Percentiles rank a stretch among this genome's conserved stretches.
Evolutionary conservation across 1,140 invertebrate species (phyloP).

Genomic region (Yoshiicerus persimilis): DNA sequence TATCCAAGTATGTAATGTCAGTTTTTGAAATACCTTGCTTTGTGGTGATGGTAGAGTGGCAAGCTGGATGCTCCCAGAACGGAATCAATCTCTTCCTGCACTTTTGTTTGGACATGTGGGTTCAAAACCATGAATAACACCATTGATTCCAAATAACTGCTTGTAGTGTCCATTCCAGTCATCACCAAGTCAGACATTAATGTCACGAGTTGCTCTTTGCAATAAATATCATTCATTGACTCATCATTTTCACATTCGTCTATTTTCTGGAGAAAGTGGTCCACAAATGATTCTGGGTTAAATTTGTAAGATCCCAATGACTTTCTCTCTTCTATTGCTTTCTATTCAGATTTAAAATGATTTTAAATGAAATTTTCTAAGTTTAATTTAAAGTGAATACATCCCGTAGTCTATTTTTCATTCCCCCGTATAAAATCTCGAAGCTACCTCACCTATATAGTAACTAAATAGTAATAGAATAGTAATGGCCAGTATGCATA

Average conservation of each 20-base stretch:
- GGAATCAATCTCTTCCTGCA: constrained; percentile 75
- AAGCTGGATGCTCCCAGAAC: constrained; percentile 60
- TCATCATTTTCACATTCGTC: not conserved
- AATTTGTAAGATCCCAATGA: no score
- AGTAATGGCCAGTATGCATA: no score
- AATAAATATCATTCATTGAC: not conserved
- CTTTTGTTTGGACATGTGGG: constrained; percentile 74
- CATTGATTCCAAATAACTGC: constrained; percentile 72
- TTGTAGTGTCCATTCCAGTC: constrained; percentile 58
- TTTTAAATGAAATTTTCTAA: no score
- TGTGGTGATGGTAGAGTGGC: not conserved
- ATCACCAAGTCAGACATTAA: not conserved
- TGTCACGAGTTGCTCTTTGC: not conserved
- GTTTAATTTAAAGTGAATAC: no score
- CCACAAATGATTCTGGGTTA: not conserved
- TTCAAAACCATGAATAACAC: constrained; percentile 74
- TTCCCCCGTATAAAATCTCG: no score
- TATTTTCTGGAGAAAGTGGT: not conserved
- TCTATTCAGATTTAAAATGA: not conserved
- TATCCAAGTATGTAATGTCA: no score
- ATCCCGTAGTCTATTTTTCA: no score
- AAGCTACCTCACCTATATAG: no score
- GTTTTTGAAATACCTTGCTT: not conserved
- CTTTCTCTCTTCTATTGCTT: not conserved
- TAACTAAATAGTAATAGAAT: no score